phyloP scores from a whole-genome alignment of 2,888 invertebrate genomes.

The Drosophila basisetae region DNA sequence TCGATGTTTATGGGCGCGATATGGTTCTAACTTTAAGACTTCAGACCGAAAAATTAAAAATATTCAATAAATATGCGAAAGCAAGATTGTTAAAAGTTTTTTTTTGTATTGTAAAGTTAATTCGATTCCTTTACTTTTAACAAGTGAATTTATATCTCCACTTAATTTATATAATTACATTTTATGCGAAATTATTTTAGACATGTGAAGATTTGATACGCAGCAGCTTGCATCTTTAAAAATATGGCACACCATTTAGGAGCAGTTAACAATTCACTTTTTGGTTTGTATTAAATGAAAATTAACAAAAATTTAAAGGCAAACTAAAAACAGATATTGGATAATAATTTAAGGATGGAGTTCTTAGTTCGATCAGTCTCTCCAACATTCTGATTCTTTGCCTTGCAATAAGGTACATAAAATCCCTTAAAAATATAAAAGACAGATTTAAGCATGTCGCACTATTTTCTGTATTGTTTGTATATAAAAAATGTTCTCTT shows the following conservation, averaged over 20 bases:
- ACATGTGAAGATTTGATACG: neutral
- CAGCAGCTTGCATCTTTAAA: neutral
- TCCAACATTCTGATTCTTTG: neutral
- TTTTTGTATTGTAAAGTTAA: too few species aligned
- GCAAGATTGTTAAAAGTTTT: neutral
- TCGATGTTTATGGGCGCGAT: neutral
- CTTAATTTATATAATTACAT: neutral
- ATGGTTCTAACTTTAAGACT: neutral
- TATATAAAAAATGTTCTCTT: neutral
- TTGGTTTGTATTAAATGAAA: neutral
- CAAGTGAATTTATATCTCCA: neutral
- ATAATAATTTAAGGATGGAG: neutral
- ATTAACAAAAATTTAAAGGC: fast-evolving
- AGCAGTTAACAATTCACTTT: neutral
- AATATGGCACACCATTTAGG: neutral
- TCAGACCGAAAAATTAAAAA: neutral
- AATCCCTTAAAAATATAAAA: neutral
- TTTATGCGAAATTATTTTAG: too few species aligned
- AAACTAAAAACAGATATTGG: fast-evolving
- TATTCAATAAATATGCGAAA: too few species aligned
- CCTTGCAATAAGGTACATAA: neutral
- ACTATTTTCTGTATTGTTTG: neutral
- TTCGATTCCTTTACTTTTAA: too few species aligned
- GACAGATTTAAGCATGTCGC: neutral
- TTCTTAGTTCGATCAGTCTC: neutral